Base-by-base conservation (phyloP, 2,797 vertebrate species). In the Dendrocincla fuliginosa region DNA sequence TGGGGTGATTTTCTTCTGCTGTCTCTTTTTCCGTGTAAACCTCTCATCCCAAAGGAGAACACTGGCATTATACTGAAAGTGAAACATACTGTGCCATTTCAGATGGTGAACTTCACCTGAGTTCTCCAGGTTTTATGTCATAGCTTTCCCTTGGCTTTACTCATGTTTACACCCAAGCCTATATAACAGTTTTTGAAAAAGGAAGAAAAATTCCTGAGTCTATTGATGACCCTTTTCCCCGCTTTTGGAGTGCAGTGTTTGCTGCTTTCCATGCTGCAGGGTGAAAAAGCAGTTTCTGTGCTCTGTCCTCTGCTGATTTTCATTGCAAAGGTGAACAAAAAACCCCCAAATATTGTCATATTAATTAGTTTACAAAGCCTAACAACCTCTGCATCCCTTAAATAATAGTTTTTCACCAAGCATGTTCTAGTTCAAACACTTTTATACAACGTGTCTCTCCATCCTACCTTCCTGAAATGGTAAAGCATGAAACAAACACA, bases 331-430 rank as follows among this genome's bases (percentile, higher is more conserved):
- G 47, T 25, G 7, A 32, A 15, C 4, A 41, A 76, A 81, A 53
- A 17, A 5, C 1, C 6, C 5, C 7, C 18, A 39, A 37, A 55
- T 49, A 63, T 37, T 57, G 2, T 49, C 76, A 52, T 27, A 37
- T 28, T 75, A 41, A 28, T 68, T 52, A 14, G 5, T 53, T 81
- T 63, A 4, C 61, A 67, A 67, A 87, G 6, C 10, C 4, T 27
- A 49, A 24, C 9, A 61, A 39, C 18, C 27, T 91, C 65, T 88
- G 10, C n/a, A n/a, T 90, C 35, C 32, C 81, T 94, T 75, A 56
- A 95, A 77, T 75, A 60, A 15, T 89, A 61, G 19, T 65, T 95
- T 89, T 96, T 94, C 42, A 79, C 30, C 19, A 74, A 71, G 32
- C 20, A 53, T 70, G 32, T 90, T 6, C 28, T 47, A 60, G 32